Evolutionary conservation across 2,888 invertebrate genomes (phyloP).

Genomic region (Bunonema sp.): DNA sequence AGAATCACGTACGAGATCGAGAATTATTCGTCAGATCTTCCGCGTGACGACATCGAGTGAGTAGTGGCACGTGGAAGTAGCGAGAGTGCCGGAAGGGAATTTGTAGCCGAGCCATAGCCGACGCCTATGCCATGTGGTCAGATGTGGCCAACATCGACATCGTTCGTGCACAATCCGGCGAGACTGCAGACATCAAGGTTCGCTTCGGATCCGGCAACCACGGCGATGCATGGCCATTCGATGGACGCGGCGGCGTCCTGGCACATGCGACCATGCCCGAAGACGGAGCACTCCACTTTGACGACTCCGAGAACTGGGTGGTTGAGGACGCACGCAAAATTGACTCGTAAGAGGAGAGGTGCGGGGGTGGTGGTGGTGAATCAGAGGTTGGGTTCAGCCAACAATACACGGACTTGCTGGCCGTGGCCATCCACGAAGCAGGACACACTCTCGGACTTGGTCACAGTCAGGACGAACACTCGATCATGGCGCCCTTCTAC

Average conservation of each 20-base stretch:
- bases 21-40: constrained; percentile 29
- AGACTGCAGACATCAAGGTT: constrained; percentile 25
- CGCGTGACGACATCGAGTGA: constrained; percentile 23
- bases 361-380: background rate
- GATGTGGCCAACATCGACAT: constrained; percentile 17
- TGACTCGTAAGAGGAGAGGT: constrained; percentile 6
- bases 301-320: constrained; percentile 41
- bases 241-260: constrained; percentile 38
- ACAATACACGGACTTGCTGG: constrained; percentile 25
- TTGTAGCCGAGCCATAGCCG: constrained; percentile 26
- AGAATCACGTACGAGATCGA: constrained; percentile 36
- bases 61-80: background rate
- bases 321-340: constrained; percentile 34
- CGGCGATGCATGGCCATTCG: constrained; percentile 41
- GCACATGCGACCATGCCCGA: constrained; percentile 43
- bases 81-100: background rate
- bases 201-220: constrained; percentile 31
- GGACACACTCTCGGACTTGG: constrained; percentile 25
- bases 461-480: constrained; percentile 28
- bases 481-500: constrained; percentile 43
- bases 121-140: constrained; percentile 36
- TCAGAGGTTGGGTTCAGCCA: constrained; percentile 7
- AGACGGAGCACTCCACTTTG: constrained; percentile 39
- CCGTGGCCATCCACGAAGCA: constrained; percentile 40
- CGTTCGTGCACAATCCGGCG: constrained; percentile 2